Evolutionary conservation across 2,113 vertebrate genomes (phyloP), one percentile per base, ranked within the genome.

Genomic region (Nanorana parkeri): DNA sequence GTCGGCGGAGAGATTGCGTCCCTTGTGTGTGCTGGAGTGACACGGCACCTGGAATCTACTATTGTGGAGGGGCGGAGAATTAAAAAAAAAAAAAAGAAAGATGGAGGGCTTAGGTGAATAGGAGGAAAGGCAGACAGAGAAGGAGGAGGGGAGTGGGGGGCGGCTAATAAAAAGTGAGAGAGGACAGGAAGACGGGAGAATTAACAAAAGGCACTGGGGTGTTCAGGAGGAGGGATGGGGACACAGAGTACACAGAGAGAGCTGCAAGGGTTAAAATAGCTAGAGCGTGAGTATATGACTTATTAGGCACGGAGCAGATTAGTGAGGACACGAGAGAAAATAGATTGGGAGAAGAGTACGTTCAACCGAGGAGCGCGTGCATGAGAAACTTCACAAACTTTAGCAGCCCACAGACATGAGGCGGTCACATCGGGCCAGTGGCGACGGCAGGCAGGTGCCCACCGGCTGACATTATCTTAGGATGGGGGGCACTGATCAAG

Each of bases 161-260:
- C 21, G 21, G 51, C 28, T 47, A 69, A 69, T 60, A 67, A 69
- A 55, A 69, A 60, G 54, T 80, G 29, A 69, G 78, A 60, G 55
- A 69, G 55, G 29, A 69, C 54, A 80, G 29, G 54, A 69, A 69
- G 55, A 78, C 23, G 20, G 47, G 54, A 66, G 63, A 67, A 47
- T 75, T 61, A 75, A 75, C 72, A 75, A 75, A 36, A 75, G 72
- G 72, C 72, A 75, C 32, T 75, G 72, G 47, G 26, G 41, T 47
- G 41, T 47, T 47, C 41, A 15, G 41, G 41, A 47, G 13, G 16
- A 71, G 54, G 51, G 47, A 71, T 26, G 52, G 17, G 68, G 52
- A 69, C 52, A 69, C n/a, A n/a, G n/a, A 69, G 68, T 21, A 6
- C 32, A 10, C 17, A 4, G 41, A 4, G n/a, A 4, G 41, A 4